phyloP scores from a whole-genome alignment of 2,113 vertebrate species.

The Crocuta crocuta region DNA sequence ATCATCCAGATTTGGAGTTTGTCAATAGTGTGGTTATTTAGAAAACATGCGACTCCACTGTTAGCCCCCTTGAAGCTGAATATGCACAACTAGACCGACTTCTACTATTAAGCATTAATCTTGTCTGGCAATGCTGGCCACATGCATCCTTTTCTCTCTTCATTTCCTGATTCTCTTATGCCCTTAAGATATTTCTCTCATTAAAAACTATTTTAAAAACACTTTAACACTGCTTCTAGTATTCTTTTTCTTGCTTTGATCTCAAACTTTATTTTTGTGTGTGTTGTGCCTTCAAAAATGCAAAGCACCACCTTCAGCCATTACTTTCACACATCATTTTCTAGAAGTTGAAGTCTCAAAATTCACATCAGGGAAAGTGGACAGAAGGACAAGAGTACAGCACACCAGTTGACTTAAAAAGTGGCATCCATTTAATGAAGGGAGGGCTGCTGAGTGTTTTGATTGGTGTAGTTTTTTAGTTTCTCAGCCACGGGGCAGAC shows the following conservation, averaged over 20 bases:
- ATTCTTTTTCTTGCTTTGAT: background rate
- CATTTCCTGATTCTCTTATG: background rate
- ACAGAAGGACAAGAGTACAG: background rate
- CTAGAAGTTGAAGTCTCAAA: background rate
- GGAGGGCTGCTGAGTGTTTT: background rate
- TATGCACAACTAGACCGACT: background rate
- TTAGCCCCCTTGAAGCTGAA: background rate
- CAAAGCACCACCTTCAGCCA: background rate
- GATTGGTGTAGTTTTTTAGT: background rate
- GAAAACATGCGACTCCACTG: background rate
- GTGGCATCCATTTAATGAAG: conserved; percentile 5
- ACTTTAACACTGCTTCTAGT: background rate
- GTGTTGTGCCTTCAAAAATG: background rate
- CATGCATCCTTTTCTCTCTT: background rate
- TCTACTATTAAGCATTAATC: background rate
- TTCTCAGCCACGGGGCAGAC: background rate
- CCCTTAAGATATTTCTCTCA: background rate
- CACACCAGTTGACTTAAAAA: background rate
- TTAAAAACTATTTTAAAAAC: background rate
- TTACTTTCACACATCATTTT: conserved; percentile 1
- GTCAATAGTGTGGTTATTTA: background rate
- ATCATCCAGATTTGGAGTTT: background rate
- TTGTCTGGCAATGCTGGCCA: background rate
- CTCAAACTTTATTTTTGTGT: background rate
- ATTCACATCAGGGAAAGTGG: background rate